Percentiles rank a stretch among this genome's conserved stretches.
Evolutionary conservation across 1,140 invertebrate species (phyloP).

Genomic region (Planococcus citri): DNA sequence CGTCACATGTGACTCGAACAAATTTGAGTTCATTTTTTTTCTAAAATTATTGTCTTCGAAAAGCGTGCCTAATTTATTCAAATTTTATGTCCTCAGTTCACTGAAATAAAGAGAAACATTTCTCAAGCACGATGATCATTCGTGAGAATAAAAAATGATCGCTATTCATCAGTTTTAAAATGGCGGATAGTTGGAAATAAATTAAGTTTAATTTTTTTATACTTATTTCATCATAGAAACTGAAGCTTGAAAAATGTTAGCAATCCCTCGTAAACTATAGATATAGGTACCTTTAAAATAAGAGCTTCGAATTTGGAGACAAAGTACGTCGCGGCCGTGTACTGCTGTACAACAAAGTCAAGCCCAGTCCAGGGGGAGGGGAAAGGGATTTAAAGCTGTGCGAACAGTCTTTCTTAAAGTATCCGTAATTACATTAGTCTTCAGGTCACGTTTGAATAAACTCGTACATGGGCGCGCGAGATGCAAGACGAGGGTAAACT

Average conservation of each 20-base stretch:
- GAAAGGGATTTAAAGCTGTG: background rate
- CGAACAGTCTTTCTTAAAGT: conserved; percentile 18
- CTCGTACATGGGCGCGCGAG: background rate
- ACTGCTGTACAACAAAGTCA: background rate
- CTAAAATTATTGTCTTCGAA: too few relatives aligned
- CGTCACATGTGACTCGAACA: too few relatives aligned
- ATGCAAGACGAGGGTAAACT: background rate
- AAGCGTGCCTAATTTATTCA: too few relatives aligned
- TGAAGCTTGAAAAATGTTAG: background rate
- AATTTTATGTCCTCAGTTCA: too few relatives aligned
- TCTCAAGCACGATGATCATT: too few relatives aligned
- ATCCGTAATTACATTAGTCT: conserved; percentile 19
- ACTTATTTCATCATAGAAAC: background rate
- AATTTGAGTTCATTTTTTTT: too few relatives aligned
- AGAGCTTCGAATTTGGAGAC: too few relatives aligned
- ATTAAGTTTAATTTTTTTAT: background rate
- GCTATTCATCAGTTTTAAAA: background rate
- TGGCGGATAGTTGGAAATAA: background rate
- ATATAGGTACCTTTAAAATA: too few relatives aligned
- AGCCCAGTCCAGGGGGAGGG: background rate
- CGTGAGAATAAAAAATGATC: too few relatives aligned
- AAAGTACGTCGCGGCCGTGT: too few relatives aligned
- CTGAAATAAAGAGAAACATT: too few relatives aligned
- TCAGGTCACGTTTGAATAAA: conserved; percentile 19
- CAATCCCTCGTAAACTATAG: background rate